phyloP scores from a whole-genome alignment of 2,113 vertebrate species.

The Falco punctatus region DNA sequence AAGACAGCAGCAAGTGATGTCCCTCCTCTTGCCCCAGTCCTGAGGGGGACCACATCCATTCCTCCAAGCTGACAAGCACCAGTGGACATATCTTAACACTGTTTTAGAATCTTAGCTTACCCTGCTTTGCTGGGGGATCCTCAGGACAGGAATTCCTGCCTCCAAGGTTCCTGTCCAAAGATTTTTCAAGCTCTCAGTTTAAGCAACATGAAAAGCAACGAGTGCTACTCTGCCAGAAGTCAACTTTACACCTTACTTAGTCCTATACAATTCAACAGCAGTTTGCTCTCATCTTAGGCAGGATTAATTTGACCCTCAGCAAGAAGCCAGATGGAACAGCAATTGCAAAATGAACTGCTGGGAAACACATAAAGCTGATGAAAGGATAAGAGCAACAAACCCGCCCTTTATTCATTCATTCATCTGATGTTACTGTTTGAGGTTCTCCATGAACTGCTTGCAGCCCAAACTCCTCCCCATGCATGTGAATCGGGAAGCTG shows the following conservation, averaged over 20 bases:
- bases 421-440: background rate
- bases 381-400: constrained; percentile 55
- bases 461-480: background rate
- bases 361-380: constrained; percentile 8
- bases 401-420: constrained; percentile 52
- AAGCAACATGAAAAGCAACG: background rate
- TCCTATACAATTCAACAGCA: background rate
- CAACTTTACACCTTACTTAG: background rate
- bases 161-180: background rate
- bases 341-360: background rate
- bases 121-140: background rate
- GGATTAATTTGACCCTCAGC: background rate
- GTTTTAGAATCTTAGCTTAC: background rate
- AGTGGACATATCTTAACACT: background rate
- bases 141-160: background rate
- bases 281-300: background rate
- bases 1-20: background rate
- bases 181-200: background rate
- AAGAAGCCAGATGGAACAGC: constrained; percentile 1
- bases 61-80: background rate
- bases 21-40: background rate
- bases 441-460: background rate
- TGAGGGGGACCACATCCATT: too few relatives aligned
- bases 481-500: background rate
- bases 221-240: background rate